Percentiles rank a stretch among this genome's conserved stretches.
These are phyloP conservation scores for Zeuzera pyrina DNA, from an alignment of 2,888 invertebrate species.

Conservation along the genomic window DNA sequence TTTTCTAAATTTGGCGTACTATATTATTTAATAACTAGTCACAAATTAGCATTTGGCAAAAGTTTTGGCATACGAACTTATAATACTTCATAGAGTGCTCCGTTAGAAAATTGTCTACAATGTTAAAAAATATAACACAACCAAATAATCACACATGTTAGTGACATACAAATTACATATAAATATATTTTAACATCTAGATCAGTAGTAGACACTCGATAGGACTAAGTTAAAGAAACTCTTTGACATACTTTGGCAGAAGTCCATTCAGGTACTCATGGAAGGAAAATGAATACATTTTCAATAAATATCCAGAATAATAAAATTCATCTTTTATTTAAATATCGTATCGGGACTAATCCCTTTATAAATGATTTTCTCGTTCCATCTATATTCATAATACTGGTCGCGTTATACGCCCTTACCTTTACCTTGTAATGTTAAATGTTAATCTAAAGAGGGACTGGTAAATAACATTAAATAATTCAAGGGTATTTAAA, in stretches of 20 bases:
- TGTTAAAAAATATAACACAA: conserved; percentile 63
- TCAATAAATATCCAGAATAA: conserved; percentile 15
- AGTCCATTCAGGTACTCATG: conserved; percentile 48
- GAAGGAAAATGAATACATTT: conserved; percentile 38
- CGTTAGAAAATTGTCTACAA: conserved; percentile 43
- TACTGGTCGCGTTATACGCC: conserved; percentile 39
- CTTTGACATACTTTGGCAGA: conserved; percentile 27
- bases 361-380: conserved; percentile 13
- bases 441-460: conserved; percentile 32
- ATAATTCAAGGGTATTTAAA: conserved; percentile 32
- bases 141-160: conserved; percentile 67
- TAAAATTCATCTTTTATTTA: conserved; percentile 13
- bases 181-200: conserved; percentile 8
- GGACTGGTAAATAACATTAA: conserved; percentile 37
- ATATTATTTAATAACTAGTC: conserved; percentile 23
- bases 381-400: conserved; percentile 26
- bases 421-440: conserved; percentile 18
- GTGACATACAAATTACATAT: conserved; percentile 35
- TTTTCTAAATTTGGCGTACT: conserved; percentile 28
- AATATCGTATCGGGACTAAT: conserved; percentile 17
- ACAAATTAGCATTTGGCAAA: conserved; percentile 37
- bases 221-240: conserved; percentile 16
- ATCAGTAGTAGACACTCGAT: not conserved
- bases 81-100: conserved; percentile 19
- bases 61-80: conserved; percentile 34